A percentile compares a stretch with the other conserved stretches of the same genome.
Evolutionary conservation across 1,140 invertebrate genomes (phyloP).

Genomic region (Megalopta genalis): DNA sequence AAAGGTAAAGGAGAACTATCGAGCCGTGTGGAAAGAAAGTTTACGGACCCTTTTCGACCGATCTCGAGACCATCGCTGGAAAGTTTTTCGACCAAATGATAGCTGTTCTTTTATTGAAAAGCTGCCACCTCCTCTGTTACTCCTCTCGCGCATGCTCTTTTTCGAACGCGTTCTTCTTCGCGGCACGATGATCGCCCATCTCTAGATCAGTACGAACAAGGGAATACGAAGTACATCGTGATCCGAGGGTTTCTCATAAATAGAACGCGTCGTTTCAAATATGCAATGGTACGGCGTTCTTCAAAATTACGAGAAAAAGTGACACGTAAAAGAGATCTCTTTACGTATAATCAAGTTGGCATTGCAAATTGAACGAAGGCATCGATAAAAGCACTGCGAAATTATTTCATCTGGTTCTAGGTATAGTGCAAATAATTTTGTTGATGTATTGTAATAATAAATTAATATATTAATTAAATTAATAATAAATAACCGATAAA

Average conservation of each 20-base stretch:
- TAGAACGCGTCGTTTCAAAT: not conserved
- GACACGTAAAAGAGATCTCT: not conserved
- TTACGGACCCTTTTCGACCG: constrained; percentile 26
- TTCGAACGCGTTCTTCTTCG: not conserved
- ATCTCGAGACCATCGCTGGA: not conserved
- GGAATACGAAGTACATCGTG: not conserved
- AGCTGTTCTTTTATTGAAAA: not conserved
- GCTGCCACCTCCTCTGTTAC: not conserved
- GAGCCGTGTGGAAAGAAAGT: not conserved
- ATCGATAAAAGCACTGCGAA: too few species aligned
- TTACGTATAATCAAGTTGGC: too few species aligned
- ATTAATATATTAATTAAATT: too few species aligned
- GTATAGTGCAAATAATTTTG: too few species aligned
- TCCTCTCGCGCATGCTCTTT: constrained; percentile 26
- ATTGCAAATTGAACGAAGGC: too few species aligned
- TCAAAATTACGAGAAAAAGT: not conserved
- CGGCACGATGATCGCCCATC: not conserved
- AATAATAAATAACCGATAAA: too few species aligned
- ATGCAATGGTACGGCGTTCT: too few species aligned
- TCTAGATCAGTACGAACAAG: not conserved
- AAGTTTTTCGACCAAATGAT: not conserved
- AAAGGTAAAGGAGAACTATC: too few species aligned
- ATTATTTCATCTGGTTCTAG: not conserved
- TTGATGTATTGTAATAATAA: too few species aligned
- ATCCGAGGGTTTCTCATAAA: not conserved